phyloP scores from a whole-genome alignment of 2,888 invertebrate genomes.

The Malachius bipustulatus region DNA sequence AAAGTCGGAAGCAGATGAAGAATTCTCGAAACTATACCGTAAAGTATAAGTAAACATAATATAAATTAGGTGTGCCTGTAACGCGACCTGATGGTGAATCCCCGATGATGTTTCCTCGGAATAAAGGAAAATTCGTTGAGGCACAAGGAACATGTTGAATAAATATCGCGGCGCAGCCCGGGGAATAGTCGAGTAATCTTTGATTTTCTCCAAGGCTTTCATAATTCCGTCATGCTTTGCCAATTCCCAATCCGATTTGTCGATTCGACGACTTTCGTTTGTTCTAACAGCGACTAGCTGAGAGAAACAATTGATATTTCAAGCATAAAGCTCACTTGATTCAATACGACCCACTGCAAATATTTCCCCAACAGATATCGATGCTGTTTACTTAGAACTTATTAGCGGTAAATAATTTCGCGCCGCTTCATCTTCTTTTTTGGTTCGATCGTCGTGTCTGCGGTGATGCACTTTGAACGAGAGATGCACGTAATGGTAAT shows the following conservation, averaged over 20 bases:
- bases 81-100: background rate
- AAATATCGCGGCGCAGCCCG: no score
- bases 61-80: background rate
- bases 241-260: slow-evolving; percentile 31
- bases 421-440: no score
- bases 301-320: slow-evolving; percentile 25
- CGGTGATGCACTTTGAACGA: no score
- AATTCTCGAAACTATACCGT: no score
- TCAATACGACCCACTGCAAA: slow-evolving; percentile 21
- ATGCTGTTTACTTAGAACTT: background rate
- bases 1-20: no score
- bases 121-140: no score
- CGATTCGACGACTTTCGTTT: slow-evolving; percentile 29
- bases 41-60: slow-evolving; percentile 2
- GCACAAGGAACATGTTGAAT: no score
- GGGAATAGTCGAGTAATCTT: no score
- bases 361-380: background rate
- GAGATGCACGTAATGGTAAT: background rate
- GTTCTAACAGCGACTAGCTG: slow-evolving; percentile 27
- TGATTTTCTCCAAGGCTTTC: slow-evolving; percentile 3
- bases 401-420: background rate
- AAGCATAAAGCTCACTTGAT: slow-evolving; percentile 23
- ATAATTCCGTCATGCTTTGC: slow-evolving; percentile 6
- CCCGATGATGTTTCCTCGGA: background rate
- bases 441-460: no score